Base-by-base conservation (phyloP, 2,888 invertebrate genomes). In the Athalia circularis region DNA sequence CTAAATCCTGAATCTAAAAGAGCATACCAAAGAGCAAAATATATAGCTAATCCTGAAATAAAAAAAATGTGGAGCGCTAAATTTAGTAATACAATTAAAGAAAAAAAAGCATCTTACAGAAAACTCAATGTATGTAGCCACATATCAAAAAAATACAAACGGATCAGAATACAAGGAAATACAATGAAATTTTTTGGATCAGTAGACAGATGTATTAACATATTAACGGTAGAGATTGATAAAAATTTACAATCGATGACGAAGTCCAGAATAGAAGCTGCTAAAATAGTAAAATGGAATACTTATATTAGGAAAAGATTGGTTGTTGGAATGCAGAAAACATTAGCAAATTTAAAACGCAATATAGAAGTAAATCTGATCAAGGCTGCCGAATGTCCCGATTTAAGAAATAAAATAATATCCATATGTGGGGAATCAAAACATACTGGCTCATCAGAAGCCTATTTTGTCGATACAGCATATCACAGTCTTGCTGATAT, bases 381-480 rank as follows among this genome's bases (percentile, higher is more conserved):
- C 48, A 11, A 67, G 43, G 64, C 77, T 9, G 64, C 59, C 48
- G 50, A 65, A 45, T 45, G 50, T 9, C 43, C 43, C 4, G 54
- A 70, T 70, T 5, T 70, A 3, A 5, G 7, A 57, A 57, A 29
- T 4, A 57, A 78, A 62, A 48, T 81, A 7, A 48, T 61, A 7
- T 59, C 79, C 57, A 29, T 81, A 4, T 81, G 82, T 65, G 80
- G 80, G n/a, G 0, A 3, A 52, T 75, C 77, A 48, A 77, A 74
- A 45, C 82, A 82, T 78, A 80, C 47, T 48, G 61, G 79, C 29
- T 78, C 80, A 8, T 50, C 81, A 1, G 81, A 82, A 70, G 43
- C 75, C 62, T 81, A 79, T 74, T 83, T 80, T 78, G 15, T 68
- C 65, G 80, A 82, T 68, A 76, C 80, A 3, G 77, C 74, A 59